Evolutionary conservation across 2,888 invertebrate genomes (phyloP).

Genomic region (Xestia rhomboidea): DNA sequence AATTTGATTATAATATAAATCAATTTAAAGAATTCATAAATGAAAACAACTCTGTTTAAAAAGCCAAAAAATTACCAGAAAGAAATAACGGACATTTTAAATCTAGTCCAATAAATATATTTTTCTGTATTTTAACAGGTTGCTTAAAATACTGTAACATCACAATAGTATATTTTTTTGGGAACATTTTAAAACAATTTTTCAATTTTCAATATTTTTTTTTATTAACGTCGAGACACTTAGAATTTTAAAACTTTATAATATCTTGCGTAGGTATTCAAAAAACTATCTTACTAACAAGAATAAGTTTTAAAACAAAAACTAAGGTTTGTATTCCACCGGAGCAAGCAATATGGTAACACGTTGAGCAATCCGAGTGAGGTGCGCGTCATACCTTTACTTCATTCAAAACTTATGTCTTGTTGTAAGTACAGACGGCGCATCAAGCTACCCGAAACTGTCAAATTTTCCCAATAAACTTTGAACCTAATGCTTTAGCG

Average conservation of each 20-base stretch:
- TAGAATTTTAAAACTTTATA: not conserved
- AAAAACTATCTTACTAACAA: not conserved
- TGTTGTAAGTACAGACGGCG: not conserved
- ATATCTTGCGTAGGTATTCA: not conserved
- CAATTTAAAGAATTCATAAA: not conserved
- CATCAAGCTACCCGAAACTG: not conserved
- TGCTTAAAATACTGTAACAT: conserved; percentile 68
- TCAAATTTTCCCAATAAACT: no score
- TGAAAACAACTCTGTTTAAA: not conserved
- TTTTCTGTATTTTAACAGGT: conserved; percentile 51
- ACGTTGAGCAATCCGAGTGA: not conserved
- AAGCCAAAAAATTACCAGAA: not conserved
- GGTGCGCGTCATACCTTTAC: no score
- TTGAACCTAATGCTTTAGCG: no score
- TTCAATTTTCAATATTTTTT: no score
- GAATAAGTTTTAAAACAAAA: conserved; percentile 3
- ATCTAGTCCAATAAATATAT: conserved; percentile 58
- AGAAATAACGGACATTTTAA: conserved; percentile 21
- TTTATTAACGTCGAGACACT: conserved; percentile 23
- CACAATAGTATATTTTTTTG: conserved; percentile 55
- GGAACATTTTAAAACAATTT: conserved; percentile 42
- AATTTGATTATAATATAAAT: not conserved
- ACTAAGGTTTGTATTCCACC: not conserved
- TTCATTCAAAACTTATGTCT: not conserved
- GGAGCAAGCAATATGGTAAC: not conserved